phyloP scores from a whole-genome alignment of 1,140 invertebrate genomes.

The fruit fly (Drosophila melanogaster) region DNA sequence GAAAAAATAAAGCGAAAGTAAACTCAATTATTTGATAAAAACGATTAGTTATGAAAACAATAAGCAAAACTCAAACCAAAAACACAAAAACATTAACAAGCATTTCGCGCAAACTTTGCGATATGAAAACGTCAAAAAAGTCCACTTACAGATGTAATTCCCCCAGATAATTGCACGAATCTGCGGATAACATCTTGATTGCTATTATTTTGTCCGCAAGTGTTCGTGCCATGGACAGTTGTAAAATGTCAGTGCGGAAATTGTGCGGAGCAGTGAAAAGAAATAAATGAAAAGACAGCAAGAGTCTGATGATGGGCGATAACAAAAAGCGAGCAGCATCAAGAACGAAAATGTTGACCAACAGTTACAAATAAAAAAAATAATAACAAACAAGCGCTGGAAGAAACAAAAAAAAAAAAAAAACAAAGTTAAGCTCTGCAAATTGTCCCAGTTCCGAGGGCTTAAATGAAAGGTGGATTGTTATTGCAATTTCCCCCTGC shows the following conservation, averaged over 20 bases:
- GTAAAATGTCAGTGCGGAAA: slow-evolving; percentile 75
- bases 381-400: slow-evolving; percentile 30
- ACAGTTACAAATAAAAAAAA: slow-evolving; percentile 48
- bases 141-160: slow-evolving; percentile 24
- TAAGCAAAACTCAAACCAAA: background rate
- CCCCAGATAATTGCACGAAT: slow-evolving; percentile 35
- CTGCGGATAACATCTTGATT: slow-evolving; percentile 32
- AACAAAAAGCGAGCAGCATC: slow-evolving; percentile 38
- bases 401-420: slow-evolving; percentile 7
- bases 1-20: no score
- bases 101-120: slow-evolving; percentile 2
- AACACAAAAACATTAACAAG: background rate
- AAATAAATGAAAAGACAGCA: slow-evolving; percentile 64
- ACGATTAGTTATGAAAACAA: background rate
- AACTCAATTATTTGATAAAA: background rate
- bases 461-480: slow-evolving; percentile 58
- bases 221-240: slow-evolving; percentile 54
- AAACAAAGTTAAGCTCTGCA: slow-evolving; percentile 59
- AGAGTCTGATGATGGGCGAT: slow-evolving; percentile 49
- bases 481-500: slow-evolving; percentile 17
- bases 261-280: slow-evolving; percentile 66
- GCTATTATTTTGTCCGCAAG: slow-evolving; percentile 24
- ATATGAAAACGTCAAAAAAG: slow-evolving; percentile 16
- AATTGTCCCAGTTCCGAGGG: slow-evolving; percentile 70
- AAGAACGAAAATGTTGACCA: slow-evolving; percentile 60